Evolutionary conservation across 2,113 vertebrate genomes (phyloP).

Genomic region (Illadopsis cleaveri): DNA sequence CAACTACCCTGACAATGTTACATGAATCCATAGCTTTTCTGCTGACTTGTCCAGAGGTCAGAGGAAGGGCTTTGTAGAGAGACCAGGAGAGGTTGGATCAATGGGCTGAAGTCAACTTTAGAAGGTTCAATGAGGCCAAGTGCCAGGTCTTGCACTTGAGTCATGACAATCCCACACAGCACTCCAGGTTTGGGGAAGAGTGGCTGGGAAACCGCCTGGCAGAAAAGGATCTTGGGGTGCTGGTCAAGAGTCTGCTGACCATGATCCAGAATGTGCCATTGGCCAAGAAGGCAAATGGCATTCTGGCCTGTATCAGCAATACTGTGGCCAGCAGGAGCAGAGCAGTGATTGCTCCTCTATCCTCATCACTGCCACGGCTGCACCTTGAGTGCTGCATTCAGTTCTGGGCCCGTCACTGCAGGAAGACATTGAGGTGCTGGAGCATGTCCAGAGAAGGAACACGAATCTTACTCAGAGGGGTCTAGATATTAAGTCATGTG

Average conservation of each 20-base stretch:
- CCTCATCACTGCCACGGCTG: fast-evolving
- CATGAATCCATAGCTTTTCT: neutral
- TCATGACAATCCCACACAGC: neutral
- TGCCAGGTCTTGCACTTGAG: neutral
- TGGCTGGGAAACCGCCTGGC: neutral
- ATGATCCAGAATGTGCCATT: neutral
- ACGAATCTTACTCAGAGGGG: neutral
- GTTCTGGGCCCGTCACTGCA: neutral
- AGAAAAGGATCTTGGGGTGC: neutral
- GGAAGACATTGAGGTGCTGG: neutral
- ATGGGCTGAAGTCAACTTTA: neutral
- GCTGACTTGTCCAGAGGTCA: neutral
- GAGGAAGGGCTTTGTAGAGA: neutral
- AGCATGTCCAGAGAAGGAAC: neutral
- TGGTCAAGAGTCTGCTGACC: neutral
- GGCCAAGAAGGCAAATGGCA: neutral
- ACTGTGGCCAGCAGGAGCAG: neutral
- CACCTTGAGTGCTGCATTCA: too few species aligned
- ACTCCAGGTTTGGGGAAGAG: neutral
- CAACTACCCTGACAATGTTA: neutral
- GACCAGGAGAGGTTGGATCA: neutral
- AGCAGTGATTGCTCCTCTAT: neutral
- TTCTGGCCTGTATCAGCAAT: neutral
- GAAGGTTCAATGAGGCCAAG: neutral
- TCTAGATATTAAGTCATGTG: neutral